Evolutionary conservation across 2,797 vertebrate species (phyloP), one percentile per base, ranked within the genome.

Genomic region (Sparus aurata): DNA sequence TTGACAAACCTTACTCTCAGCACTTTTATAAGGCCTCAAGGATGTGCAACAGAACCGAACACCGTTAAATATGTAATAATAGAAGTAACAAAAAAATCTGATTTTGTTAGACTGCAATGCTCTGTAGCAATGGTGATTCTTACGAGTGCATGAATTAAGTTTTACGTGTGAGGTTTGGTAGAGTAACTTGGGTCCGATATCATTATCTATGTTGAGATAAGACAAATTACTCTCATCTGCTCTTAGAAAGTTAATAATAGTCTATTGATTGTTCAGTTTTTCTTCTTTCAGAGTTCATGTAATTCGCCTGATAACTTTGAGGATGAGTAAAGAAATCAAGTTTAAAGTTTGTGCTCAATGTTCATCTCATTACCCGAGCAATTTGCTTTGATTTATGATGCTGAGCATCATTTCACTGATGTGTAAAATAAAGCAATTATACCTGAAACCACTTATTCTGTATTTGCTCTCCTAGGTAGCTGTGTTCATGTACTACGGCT

Each of bases 401-500:
- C 43, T 52, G 45, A 52, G 16, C 43, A 61, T 34, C 20, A 59
- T 76, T 59, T 25, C 16, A 13, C 25, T 50, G 60, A 13, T 41
- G 15, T 59, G 8, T 63, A 18, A n/a, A 25, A 11, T 34, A 47
- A 67, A 30, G 3, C 18, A 5, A 54, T 13, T 13, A 27, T 25
- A 61, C 27, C 27, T 49, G 11, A 70, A 61, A 2, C n/a, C 57
- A 20, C 27, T 22, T n/a, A 12, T 1, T 59, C 4, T 76, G 34
- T 58, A 17, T 64, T 41, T 20, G 2, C 62, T 83, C 55, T 76
- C 50, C 43, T 86, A 99, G 98, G 95, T 99, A 77, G 97, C 95
- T 27, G 96, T 98, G 87, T 99, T 99, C 93, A 95, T 99, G 92
- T 98, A 98, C 86, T 99, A 98, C 0, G 98, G 98, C 22, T 90